These are phyloP conservation scores for Phengaris arion DNA, from an alignment of 2,888 invertebrate genomes.

Conservation along the genomic window DNA sequence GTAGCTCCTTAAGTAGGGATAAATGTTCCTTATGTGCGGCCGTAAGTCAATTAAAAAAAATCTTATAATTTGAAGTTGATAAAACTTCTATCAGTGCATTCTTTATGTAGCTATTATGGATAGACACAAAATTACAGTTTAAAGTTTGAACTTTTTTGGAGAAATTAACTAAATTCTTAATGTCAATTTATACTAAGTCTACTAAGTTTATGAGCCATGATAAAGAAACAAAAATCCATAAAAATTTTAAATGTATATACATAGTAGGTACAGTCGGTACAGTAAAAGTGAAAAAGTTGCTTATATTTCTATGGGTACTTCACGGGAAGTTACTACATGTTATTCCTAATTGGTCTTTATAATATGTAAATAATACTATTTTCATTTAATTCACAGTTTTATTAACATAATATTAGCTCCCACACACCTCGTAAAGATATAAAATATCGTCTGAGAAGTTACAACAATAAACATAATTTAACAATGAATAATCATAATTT, in stretches of 20 bases:
- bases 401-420: slow-evolving; percentile 8
- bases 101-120: too few species aligned
- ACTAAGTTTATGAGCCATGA: not conserved
- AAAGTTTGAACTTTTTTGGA: too few species aligned
- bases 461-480: slow-evolving; percentile 13
- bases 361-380: slow-evolving; percentile 1
- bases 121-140: too few species aligned
- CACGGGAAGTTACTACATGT: slow-evolving; percentile 21
- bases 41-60: too few species aligned
- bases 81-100: too few species aligned
- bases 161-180: too few species aligned
- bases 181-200: too few species aligned
- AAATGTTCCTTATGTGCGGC: too few species aligned
- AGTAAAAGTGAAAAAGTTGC: not conserved
- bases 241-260: not conserved
- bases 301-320: not conserved
- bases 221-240: not conserved
- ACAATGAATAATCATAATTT: slow-evolving; percentile 28
- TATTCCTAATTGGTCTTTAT: slow-evolving; percentile 24
- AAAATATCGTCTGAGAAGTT: slow-evolving; percentile 20
- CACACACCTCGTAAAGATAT: slow-evolving; percentile 12
- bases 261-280: not conserved
- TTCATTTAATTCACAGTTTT: not conserved
- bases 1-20: too few species aligned
- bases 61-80: too few species aligned